phyloP scores from a whole-genome alignment of 2,797 vertebrate genomes.

The Chelmon rostratus region DNA sequence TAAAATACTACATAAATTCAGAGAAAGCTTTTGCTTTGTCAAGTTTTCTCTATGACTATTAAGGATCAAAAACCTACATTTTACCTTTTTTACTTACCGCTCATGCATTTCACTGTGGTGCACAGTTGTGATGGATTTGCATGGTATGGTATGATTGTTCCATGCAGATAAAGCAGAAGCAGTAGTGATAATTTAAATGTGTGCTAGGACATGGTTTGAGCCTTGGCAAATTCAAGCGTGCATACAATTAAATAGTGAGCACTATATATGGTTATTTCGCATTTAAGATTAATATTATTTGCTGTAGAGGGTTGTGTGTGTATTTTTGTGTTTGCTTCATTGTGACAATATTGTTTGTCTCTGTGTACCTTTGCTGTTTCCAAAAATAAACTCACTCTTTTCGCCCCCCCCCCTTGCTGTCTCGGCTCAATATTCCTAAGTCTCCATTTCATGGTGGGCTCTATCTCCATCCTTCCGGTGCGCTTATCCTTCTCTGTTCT shows the following conservation, averaged over 20 bases:
- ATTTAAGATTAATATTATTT: not conserved
- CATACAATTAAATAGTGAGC: not conserved
- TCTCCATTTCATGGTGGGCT: conserved; percentile 54
- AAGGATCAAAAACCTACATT: too few relatives aligned
- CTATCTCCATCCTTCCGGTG: conserved; percentile 39
- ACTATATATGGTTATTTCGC: not conserved
- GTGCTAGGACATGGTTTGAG: not conserved
- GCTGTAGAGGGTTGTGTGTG: not conserved
- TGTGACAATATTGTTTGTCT: conserved; percentile 19
- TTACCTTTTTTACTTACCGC: too few relatives aligned
- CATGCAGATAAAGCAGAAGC: not conserved
- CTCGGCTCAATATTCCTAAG: conserved; percentile 32
- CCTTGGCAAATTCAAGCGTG: not conserved
- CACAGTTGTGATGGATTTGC: not conserved
- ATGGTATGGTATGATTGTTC: not conserved
- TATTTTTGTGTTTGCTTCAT: not conserved
- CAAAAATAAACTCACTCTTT: conserved; percentile 48
- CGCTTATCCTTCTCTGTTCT: conserved; percentile 49
- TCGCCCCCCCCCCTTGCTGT: not conserved
- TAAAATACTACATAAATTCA: too few relatives aligned
- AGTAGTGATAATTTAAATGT: not conserved
- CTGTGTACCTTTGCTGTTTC: conserved; percentile 20
- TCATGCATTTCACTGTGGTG: not conserved
- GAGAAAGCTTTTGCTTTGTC: too few relatives aligned
- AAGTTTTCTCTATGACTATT: too few relatives aligned